A percentile compares a stretch with the other conserved stretches of the same genome.
Evolutionary conservation across 2,797 vertebrate genomes (phyloP).

Genomic region (Sebastes diploproa): DNA sequence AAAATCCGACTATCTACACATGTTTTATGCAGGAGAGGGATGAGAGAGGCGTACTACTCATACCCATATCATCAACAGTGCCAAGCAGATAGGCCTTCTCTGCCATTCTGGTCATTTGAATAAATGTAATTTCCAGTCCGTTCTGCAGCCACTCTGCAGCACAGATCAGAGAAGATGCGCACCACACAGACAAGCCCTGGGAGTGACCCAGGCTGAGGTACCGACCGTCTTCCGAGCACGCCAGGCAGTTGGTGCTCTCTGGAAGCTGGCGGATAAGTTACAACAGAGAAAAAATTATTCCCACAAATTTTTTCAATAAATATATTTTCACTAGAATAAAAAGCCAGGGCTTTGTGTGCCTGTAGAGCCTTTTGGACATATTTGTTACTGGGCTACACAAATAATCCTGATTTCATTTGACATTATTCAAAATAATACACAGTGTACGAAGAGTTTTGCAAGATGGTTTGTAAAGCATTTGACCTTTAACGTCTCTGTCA

Average conservation of each 20-base stretch:
- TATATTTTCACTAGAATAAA: not conserved
- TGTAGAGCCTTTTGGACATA: not conserved
- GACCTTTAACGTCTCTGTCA: not conserved
- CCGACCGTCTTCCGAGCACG: conserved; percentile 77
- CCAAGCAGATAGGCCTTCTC: conserved; percentile 75
- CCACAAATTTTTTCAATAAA: not conserved
- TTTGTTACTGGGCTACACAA: not conserved
- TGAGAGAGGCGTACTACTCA: conserved; percentile 47
- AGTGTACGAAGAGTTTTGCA: not conserved
- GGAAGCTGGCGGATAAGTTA: conserved; percentile 72
- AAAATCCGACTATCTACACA: not conserved
- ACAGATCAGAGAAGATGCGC: conserved; percentile 35
- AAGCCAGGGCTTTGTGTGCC: not conserved
- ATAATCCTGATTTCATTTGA: not conserved
- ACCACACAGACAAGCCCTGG: conserved; percentile 83
- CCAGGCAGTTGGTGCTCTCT: conserved; percentile 81
- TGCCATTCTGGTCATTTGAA: conserved; percentile 75
- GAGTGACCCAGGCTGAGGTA: conserved; percentile 84
- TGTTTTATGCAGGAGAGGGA: not conserved
- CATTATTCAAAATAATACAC: not conserved
- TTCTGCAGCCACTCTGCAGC: conserved; percentile 79
- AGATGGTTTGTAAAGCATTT: not conserved
- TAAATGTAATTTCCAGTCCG: conserved; percentile 80
- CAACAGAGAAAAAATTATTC: not conserved
- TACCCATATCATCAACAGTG: conserved; percentile 89